These are phyloP conservation scores for Homalodisca vitripennis DNA, from an alignment of 1,140 invertebrate species.

Conservation along the genomic window DNA sequence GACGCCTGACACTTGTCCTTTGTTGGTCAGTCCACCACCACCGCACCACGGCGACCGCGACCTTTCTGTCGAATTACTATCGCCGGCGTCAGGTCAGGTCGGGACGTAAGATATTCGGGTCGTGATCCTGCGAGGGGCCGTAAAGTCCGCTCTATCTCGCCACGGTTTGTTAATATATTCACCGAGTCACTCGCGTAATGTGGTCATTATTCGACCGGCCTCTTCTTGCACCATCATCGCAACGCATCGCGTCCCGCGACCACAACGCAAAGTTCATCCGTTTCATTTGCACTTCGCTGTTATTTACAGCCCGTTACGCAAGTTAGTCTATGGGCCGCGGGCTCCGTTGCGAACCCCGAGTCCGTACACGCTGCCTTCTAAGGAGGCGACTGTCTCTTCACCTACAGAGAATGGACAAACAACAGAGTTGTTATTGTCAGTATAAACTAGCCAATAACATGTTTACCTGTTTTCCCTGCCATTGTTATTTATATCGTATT, in stretches of 20 bases:
- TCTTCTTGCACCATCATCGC: slow-evolving; percentile 9
- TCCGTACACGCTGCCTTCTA: neutral
- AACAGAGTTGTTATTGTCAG: too few species aligned
- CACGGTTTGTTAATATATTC: slow-evolving; percentile 16
- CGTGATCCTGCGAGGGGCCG: neutral
- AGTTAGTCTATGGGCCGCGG: neutral
- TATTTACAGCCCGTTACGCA: slow-evolving; percentile 7
- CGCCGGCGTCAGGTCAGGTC: too few species aligned
- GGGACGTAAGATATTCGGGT: too few species aligned
- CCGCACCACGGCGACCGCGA: too few species aligned
- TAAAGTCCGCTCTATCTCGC: neutral
- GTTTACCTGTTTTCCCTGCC: too few species aligned
- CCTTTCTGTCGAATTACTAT: too few species aligned
- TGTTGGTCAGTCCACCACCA: too few species aligned
- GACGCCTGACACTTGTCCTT: neutral
- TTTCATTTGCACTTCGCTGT: slow-evolving; percentile 12
- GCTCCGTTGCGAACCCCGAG: neutral
- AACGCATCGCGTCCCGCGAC: too few species aligned
- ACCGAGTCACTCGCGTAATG: slow-evolving; percentile 11
- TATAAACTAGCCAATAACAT: too few species aligned
- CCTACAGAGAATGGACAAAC: too few species aligned
- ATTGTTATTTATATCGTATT: too few species aligned
- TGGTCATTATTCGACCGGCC: slow-evolving; percentile 14
- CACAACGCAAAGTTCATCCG: slow-evolving; percentile 13
- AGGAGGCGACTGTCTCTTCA: too few species aligned